Base-by-base conservation (phyloP, 1,140 invertebrate genomes). In the Dendrolimus kikuchii region DNA sequence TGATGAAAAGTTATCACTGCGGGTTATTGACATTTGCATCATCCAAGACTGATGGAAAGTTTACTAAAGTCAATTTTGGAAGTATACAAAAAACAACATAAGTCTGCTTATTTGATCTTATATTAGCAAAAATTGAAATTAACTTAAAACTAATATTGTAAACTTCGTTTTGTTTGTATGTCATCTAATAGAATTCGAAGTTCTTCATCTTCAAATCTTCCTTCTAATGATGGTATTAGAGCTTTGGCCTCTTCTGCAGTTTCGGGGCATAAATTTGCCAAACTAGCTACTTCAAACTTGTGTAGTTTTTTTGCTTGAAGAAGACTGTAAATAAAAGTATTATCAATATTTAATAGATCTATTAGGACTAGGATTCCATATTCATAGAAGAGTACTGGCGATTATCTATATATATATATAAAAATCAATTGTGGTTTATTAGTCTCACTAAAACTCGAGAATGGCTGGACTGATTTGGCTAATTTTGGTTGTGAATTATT, bases 221-320 rank as follows among this genome's bases (percentile, higher is more conserved):
- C 97, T 87, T 99, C 97, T 45, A 99, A 87, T 78, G 96, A 98
- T 48, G 98, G 98, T 77, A 99, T 98, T 4, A 99, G 86, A 40
- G 97, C 94, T 88, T 99, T 99, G 0, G 97, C 97, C 89, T 99
- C 98, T 78, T 99, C 98, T 0, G 97, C 94, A 23, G 95, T 97
- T 89, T 99, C 98, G 0, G 99, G 99, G 81, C 97, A 99, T 4
- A 99, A 87, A 88, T 99, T 99, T 3, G 98, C 98, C 52, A 99
- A 89, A 36, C 98, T 96, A 4, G 99, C 98, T 23, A 99, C 88
- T 85, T 99, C 99, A 89, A 99, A 99, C 88, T 99, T 99, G 83
- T 99, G 98, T 6, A 99, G 86, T 76, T 98, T 98, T 74, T 98
- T 99, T 75, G 95, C 94, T 86, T 94, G 94, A n/a, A 98, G 84